phyloP scores from a whole-genome alignment of 2,888 invertebrate genomes.

The Callinectes sapidus region DNA sequence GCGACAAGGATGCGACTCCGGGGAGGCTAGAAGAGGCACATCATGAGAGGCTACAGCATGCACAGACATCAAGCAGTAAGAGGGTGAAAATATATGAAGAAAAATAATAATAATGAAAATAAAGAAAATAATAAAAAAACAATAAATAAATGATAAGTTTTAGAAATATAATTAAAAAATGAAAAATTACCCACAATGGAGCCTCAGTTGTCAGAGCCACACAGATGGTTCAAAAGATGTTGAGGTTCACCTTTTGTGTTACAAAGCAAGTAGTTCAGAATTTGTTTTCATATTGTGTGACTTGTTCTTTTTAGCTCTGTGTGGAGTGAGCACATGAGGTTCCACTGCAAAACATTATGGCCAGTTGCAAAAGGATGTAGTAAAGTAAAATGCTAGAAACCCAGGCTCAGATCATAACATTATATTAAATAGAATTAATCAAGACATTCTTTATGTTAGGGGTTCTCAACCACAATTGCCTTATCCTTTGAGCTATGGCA shows the following conservation, averaged over 20 bases:
- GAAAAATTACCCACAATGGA: background rate
- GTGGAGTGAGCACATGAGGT: background rate
- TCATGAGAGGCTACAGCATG: slow-evolving; percentile 63
- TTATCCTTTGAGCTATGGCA: background rate
- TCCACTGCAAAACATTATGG: background rate
- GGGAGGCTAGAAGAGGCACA: slow-evolving; percentile 67
- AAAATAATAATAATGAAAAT: slow-evolving; percentile 3
- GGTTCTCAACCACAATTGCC: background rate
- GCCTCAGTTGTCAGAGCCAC: background rate
- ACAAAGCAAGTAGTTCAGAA: background rate
- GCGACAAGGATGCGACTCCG: slow-evolving; percentile 63
- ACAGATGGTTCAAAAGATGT: background rate
- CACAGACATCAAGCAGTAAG: slow-evolving; percentile 55
- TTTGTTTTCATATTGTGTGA: background rate
- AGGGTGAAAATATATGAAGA: slow-evolving; percentile 14
- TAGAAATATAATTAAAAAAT: background rate
- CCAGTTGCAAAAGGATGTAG: background rate
- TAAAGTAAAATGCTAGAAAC: background rate
- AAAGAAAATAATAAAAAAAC: slow-evolving; percentile 14
- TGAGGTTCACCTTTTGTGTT: background rate
- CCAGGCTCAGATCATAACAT: background rate
- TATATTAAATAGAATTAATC: background rate
- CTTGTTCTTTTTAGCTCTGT: background rate
- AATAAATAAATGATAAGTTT: slow-evolving; percentile 28
- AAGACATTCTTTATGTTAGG: background rate